Percentiles rank a stretch among this genome's conserved stretches.
phyloP scores from a whole-genome alignment of 30 jellyfish, hydroid and myxozoan species.

The Hydractinia symbiolongicarpus region DNA sequence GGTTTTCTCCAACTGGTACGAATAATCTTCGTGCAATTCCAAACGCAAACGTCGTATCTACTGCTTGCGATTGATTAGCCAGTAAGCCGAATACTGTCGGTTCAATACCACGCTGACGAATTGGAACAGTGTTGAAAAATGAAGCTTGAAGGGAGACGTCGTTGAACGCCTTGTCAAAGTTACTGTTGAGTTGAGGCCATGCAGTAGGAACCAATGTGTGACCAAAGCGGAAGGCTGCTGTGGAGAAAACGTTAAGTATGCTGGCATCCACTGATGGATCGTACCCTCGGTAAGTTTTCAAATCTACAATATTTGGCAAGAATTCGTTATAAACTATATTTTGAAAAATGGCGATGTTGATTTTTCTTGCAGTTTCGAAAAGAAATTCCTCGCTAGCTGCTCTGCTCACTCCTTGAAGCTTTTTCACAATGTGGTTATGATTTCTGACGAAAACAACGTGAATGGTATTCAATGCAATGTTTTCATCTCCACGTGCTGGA shows the following conservation, averaged over 20 bases:
- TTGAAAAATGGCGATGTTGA: slow-evolving; percentile 33
- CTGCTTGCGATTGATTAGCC: slow-evolving; percentile 23
- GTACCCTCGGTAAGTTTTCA: slow-evolving; percentile 25
- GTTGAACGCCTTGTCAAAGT: too few relatives aligned
- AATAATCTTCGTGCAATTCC: slow-evolving; percentile 19
- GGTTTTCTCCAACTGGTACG: slow-evolving; percentile 1
- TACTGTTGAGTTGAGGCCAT: slow-evolving; percentile 18
- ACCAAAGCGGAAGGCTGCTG: slow-evolving; percentile 5
- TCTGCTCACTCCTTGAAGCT: slow-evolving; percentile 23
- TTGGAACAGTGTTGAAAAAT: too few relatives aligned
- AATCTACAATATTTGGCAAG: slow-evolving; percentile 1
- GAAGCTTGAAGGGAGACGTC: too few relatives aligned
- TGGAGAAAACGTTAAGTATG: too few relatives aligned
- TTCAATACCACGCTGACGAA: too few relatives aligned
- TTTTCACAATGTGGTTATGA: slow-evolving; percentile 33
- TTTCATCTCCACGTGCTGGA: slow-evolving; percentile 28
- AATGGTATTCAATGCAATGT: slow-evolving; percentile 19
- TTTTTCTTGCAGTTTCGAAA: slow-evolving; percentile 23
- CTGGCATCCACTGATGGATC: background rate
- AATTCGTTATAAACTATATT: slow-evolving; percentile 25
- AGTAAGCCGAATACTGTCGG: slow-evolving; percentile 15
- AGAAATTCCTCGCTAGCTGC: background rate
- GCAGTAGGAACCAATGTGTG: slow-evolving; percentile 29
- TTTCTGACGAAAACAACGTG: slow-evolving; percentile 35
- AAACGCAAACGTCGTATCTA: slow-evolving; percentile 11